Conservation (phyloP, 2,888 invertebrate genomes). For the Sinodicranocentrus sp. region DNA sequence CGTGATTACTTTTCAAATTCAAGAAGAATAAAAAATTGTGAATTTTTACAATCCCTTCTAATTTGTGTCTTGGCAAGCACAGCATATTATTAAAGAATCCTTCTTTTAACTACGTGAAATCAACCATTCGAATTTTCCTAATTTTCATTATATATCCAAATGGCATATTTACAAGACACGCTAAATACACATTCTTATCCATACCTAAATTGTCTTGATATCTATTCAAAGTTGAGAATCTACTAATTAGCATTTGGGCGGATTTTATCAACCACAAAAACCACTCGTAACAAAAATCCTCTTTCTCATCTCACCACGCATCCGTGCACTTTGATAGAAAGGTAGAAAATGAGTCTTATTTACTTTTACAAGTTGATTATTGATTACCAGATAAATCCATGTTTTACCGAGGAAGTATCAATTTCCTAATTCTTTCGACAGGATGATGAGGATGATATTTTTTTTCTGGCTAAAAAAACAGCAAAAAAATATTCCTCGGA, state of each 20-base stretch:
- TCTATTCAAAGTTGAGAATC: slow-evolving; percentile 46
- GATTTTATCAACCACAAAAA: slow-evolving; percentile 53
- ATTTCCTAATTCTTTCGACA: slow-evolving; percentile 68
- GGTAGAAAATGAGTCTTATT: slow-evolving; percentile 29
- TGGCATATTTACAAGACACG: too few species aligned
- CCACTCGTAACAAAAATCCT: slow-evolving; percentile 34
- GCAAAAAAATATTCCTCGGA: slow-evolving; percentile 12
- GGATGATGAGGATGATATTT: slow-evolving; percentile 32
- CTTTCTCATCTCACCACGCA: neutral
- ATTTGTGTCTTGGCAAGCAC: too few species aligned
- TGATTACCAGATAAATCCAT: slow-evolving; percentile 47
- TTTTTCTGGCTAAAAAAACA: neutral
- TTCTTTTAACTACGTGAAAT: too few species aligned
- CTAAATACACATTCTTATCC: too few species aligned
- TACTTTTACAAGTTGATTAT: slow-evolving; percentile 46
- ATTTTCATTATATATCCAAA: too few species aligned
- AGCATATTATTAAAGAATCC: too few species aligned
- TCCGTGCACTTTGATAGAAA: too few species aligned
- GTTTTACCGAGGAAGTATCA: slow-evolving; percentile 64
- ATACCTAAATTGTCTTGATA: slow-evolving; percentile 37
- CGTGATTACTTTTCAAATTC: slow-evolving; percentile 28
- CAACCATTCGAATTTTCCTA: too few species aligned
- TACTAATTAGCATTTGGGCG: slow-evolving; percentile 61
- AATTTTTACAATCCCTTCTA: too few species aligned
- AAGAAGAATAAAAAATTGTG: neutral